Conservation (phyloP, 1,140 invertebrate species). For the Atta texana region DNA sequence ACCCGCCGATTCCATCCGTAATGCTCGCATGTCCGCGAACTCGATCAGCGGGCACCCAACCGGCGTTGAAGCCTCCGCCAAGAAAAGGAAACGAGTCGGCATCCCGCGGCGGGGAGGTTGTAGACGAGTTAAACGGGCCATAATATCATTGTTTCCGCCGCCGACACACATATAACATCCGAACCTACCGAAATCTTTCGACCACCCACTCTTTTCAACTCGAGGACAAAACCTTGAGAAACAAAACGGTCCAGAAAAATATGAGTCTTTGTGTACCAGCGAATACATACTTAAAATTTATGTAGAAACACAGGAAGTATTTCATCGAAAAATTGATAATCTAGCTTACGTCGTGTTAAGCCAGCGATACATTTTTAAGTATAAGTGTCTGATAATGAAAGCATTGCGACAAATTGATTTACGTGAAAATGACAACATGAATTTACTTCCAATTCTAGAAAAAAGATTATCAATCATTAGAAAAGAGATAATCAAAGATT, state of each 20-base stretch:
- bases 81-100: conserved; percentile 48
- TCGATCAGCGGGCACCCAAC: conserved; percentile 19
- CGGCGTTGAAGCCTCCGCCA: conserved; percentile 49
- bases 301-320: background rate
- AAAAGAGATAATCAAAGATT: background rate
- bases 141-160: conserved; percentile 78
- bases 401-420: background rate
- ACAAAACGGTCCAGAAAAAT: conserved; percentile 70
- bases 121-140: conserved; percentile 78
- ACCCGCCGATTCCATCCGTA: conserved; percentile 69
- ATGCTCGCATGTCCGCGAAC: conserved; percentile 41
- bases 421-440: background rate
- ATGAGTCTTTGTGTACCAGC: conserved; percentile 31
- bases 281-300: background rate
- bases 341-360: background rate
- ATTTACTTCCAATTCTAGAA: background rate
- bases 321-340: background rate
- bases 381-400: background rate
- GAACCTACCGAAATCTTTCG: conserved; percentile 47
- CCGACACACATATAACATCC: conserved; percentile 78
- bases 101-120: background rate
- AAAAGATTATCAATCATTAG: background rate
- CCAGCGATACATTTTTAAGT: background rate
- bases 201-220: conserved; percentile 19
- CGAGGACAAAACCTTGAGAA: conserved; percentile 55